A percentile compares a stretch with the other conserved stretches of the same genome.
These are phyloP conservation scores for Meleagris gallopavo DNA, from an alignment of 2,113 vertebrate species.

Conservation along the genomic window DNA sequence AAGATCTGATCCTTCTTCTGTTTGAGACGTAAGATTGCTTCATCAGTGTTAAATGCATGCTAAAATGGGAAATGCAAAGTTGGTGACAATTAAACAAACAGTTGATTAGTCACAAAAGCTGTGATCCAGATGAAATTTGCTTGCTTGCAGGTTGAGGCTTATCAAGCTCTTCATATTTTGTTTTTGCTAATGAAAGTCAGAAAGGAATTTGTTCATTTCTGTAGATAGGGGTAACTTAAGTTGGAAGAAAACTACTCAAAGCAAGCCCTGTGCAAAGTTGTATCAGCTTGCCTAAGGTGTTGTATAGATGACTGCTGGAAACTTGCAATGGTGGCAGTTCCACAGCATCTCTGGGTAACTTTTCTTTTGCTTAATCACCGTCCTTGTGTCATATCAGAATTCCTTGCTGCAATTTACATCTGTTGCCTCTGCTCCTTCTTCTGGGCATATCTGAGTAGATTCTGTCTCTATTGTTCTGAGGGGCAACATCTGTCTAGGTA, in stretches of 20 bases:
- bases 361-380: not conserved
- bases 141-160: not conserved
- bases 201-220: not conserved
- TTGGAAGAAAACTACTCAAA: not conserved
- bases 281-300: not conserved
- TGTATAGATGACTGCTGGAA: not conserved
- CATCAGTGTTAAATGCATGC: not conserved
- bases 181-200: not conserved
- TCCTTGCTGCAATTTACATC: not conserved
- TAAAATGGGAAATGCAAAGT: not conserved
- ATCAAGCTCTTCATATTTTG: not conserved
- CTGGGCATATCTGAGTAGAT: not conserved
- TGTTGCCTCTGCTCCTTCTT: not conserved
- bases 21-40: not conserved
- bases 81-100: not conserved
- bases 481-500: not conserved
- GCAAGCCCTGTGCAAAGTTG: not conserved
- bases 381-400: not conserved
- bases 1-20: not conserved
- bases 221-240: not conserved
- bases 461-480: not conserved
- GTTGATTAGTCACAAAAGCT: not conserved
- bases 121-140: not conserved
- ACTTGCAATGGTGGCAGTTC: not conserved
- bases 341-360: not conserved